These are phyloP conservation scores for Anguilla anguilla DNA, from an alignment of 2,797 vertebrate genomes.

Conservation along the genomic window DNA sequence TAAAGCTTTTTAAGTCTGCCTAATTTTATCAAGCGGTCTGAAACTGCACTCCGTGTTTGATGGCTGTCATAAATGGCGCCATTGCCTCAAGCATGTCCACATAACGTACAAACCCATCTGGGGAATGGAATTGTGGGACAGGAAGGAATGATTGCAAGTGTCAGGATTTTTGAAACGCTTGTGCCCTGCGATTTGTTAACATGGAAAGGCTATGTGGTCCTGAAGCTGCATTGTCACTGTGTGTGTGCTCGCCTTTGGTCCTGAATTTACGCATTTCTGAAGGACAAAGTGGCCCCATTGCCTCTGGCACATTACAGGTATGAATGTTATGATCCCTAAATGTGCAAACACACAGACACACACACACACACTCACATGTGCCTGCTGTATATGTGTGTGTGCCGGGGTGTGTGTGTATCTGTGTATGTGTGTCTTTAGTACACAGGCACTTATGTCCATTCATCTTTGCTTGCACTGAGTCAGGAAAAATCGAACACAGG, in stretches of 20 bases:
- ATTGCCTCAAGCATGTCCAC: neutral
- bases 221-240: neutral
- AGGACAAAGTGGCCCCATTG: neutral
- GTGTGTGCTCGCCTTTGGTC: neutral
- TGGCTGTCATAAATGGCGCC: constrained; percentile 17
- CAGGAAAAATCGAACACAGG: neutral
- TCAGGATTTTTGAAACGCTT: neutral
- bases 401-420: neutral
- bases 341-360: neutral
- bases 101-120: neutral
- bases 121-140: neutral
- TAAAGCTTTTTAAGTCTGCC: neutral
- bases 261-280: neutral
- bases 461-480: neutral
- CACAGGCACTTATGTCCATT: neutral
- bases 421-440: neutral
- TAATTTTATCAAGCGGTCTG: neutral
- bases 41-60: constrained; percentile 14
- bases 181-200: neutral
- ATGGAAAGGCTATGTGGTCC: neutral
- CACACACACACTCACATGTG: neutral
- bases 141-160: neutral
- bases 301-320: neutral
- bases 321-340: neutral
- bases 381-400: neutral